Conservation (phyloP, 1,140 invertebrate genomes). For the Helicoverpa armigera region DNA sequence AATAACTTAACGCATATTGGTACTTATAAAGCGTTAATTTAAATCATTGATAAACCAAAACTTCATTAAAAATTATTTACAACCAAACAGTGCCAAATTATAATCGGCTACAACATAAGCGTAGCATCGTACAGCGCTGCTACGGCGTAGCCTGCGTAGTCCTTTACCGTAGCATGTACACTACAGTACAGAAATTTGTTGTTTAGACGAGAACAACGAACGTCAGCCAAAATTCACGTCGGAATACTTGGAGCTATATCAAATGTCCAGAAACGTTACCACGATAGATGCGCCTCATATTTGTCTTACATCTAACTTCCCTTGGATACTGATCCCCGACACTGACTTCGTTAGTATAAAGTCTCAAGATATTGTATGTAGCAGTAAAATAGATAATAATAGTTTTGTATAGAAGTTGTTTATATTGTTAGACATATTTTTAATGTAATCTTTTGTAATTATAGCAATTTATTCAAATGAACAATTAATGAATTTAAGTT, state of each 20-base stretch:
- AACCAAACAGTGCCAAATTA: neutral
- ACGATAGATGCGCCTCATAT: slow-evolving; percentile 75
- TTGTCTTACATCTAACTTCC: slow-evolving; percentile 74
- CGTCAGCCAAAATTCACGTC: slow-evolving; percentile 76
- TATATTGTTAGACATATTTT: too few relatives aligned
- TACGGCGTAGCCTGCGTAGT: neutral
- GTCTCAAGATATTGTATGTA: neutral
- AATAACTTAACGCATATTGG: too few relatives aligned
- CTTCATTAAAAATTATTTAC: too few relatives aligned
- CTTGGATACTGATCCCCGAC: slow-evolving; percentile 79
- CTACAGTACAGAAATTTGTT: neutral
- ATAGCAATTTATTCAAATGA: too few relatives aligned
- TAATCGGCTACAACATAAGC: neutral
- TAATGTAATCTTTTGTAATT: too few relatives aligned
- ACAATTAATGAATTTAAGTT: too few relatives aligned
- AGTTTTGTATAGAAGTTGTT: too few relatives aligned
- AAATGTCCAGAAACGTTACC: slow-evolving; percentile 75
- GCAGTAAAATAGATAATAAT: neutral
- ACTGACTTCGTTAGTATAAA: slow-evolving; percentile 69
- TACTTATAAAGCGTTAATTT: too few relatives aligned
- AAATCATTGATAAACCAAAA: too few relatives aligned
- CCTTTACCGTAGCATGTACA: too few relatives aligned
- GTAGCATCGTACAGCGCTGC: neutral
- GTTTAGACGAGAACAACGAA: slow-evolving; percentile 76
- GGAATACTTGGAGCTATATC: slow-evolving; percentile 76